phyloP scores from a whole-genome alignment of 2,888 invertebrate species.

The Chalcosyrphus nemorum region DNA sequence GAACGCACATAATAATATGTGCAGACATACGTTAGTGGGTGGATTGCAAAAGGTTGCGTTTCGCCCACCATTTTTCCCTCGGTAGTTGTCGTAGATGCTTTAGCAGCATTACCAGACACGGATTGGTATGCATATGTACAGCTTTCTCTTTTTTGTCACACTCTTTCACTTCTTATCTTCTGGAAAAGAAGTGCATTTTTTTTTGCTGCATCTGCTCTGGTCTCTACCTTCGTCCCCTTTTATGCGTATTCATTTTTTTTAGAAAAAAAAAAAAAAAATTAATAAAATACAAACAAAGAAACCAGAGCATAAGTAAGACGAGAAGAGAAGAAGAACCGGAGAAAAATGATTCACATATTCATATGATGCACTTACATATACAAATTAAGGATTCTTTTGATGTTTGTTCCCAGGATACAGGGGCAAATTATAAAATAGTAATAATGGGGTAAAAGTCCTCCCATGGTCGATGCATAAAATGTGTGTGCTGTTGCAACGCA shows the following conservation, averaged over 20 bases:
- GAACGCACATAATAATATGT: not conserved
- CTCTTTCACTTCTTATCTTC: conserved; percentile 3
- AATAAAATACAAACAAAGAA: conserved; percentile 18
- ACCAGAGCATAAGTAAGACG: conserved; percentile 26
- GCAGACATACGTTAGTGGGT: conserved; percentile 4
- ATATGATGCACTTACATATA: conserved; percentile 49
- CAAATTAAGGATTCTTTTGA: conserved; percentile 56
- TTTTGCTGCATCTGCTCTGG: not conserved
- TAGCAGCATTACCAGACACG: conserved; percentile 16
- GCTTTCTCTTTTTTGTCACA: not conserved
- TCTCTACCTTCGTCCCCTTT: conserved; percentile 38
- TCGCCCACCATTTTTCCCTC: not conserved
- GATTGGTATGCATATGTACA: conserved; percentile 11
- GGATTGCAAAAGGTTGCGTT: conserved; percentile 15
- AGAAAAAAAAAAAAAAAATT: conserved; percentile 4
- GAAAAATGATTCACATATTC: conserved; percentile 36
- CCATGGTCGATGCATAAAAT: not conserved
- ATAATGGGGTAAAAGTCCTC: conserved; percentile 38
- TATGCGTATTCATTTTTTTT: conserved; percentile 46
- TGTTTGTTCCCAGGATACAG: conserved; percentile 36
- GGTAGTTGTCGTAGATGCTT: not conserved
- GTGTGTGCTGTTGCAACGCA: conserved; percentile 20
- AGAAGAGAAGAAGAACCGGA: conserved; percentile 2
- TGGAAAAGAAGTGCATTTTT: not conserved
- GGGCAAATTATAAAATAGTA: conserved; percentile 39